A percentile compares a stretch with the other conserved stretches of the same genome.
These are phyloP conservation scores for Trachelus iudaicus DNA, from an alignment of 2,888 invertebrate genomes.

Conservation along the genomic window DNA sequence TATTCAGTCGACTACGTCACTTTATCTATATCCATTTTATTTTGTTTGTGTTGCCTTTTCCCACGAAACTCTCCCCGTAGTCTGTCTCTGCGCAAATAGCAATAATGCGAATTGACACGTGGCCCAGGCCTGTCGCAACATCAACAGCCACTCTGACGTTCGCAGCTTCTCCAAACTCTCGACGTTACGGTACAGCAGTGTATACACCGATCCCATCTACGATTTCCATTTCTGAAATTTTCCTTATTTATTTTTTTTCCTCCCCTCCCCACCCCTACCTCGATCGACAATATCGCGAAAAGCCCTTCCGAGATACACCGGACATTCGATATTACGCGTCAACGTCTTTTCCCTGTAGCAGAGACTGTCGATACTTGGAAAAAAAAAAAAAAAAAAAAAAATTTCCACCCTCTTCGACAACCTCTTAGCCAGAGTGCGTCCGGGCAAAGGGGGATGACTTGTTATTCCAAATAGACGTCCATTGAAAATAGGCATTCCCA, in stretches of 20 bases:
- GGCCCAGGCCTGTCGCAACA: constrained; percentile 58
- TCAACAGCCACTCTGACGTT: constrained; percentile 33
- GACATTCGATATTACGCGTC: background rate
- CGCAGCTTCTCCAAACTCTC: background rate
- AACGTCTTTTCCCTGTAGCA: background rate
- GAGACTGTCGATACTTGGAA: background rate
- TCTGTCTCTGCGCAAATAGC: constrained; percentile 54
- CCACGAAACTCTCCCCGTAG: constrained; percentile 47
- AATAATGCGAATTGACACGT: constrained; percentile 65
- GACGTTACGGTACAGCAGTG: background rate
- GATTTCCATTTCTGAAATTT: background rate
- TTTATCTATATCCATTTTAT: constrained; percentile 64
- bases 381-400: background rate
- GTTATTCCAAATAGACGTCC: background rate
- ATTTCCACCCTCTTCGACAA: background rate
- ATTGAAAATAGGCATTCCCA: background rate
- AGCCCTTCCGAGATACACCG: background rate
- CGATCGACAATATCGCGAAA: background rate
- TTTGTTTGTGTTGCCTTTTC: constrained; percentile 63
- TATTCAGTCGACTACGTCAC: constrained; percentile 36
- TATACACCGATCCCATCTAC: background rate
- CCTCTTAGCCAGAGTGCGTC: background rate
- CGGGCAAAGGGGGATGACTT: background rate
- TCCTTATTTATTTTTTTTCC: background rate
- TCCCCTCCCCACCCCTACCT: background rate